Evolutionary conservation across 2,888 invertebrate genomes (phyloP).

Genomic region (Acronicta aceris): DNA sequence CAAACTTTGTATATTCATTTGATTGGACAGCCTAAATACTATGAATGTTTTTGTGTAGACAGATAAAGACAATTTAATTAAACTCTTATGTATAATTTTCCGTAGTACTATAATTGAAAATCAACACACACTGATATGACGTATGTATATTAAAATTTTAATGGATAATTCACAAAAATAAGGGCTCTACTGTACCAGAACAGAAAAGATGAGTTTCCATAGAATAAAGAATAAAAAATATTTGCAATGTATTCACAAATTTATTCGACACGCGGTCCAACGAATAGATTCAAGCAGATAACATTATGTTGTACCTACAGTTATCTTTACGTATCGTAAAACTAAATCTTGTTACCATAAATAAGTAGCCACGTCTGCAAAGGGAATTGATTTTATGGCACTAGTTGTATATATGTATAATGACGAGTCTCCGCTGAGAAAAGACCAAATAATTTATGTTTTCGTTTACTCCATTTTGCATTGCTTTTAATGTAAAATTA

Average conservation of each 20-base stretch:
- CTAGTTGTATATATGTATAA: slow-evolving; percentile 46
- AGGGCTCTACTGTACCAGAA: no score
- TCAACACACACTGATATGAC: no score
- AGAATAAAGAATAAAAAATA: slow-evolving; percentile 10
- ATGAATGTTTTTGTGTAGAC: no score
- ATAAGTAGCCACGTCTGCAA: slow-evolving; percentile 65
- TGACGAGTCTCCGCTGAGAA: slow-evolving; percentile 18
- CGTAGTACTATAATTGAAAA: no score
- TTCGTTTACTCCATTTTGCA: slow-evolving; percentile 17
- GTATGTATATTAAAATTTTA: no score
- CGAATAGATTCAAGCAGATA: slow-evolving; percentile 24
- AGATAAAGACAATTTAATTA: no score
- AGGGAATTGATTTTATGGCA: slow-evolving; percentile 67
- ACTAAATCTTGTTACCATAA: slow-evolving; percentile 74
- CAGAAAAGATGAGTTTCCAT: not conserved
- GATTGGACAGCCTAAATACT: no score
- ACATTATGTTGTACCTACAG: slow-evolving; percentile 45
- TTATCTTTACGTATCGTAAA: slow-evolving; percentile 70
- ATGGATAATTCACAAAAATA: no score
- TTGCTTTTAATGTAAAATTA: not conserved
- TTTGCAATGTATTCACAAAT: slow-evolving; percentile 8
- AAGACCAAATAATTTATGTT: slow-evolving; percentile 30
- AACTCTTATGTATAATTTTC: no score
- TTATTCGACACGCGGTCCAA: slow-evolving; percentile 21
- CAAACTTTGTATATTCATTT: no score